Conservation (phyloP, 1,140 invertebrate genomes). For the Pachyrhynchus sulphureomaculatus region DNA sequence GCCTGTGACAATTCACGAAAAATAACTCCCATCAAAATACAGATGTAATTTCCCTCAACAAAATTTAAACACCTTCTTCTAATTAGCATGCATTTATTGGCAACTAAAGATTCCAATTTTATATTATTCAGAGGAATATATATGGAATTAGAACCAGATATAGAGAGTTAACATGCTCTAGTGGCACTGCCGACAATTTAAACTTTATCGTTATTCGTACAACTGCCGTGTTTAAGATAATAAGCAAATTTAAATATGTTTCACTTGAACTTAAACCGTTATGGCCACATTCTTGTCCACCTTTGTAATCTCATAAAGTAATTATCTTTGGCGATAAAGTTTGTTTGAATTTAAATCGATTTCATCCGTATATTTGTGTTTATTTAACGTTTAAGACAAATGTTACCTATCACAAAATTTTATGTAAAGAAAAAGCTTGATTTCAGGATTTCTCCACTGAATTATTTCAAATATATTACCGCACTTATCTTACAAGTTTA, state of each 20-base stretch:
- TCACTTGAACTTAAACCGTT: neutral
- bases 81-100: neutral
- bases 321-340: neutral
- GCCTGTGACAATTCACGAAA: too few relatives aligned
- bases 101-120: neutral
- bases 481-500: too few relatives aligned
- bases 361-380: too few relatives aligned
- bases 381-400: too few relatives aligned
- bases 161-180: slow-evolving; percentile 1
- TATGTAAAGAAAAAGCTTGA: too few relatives aligned
- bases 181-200: neutral
- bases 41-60: too few relatives aligned
- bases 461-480: too few relatives aligned
- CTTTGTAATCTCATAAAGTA: neutral
- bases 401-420: too few relatives aligned
- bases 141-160: neutral
- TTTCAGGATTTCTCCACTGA: too few relatives aligned
- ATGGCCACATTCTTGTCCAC: slow-evolving; percentile 1
- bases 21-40: too few relatives aligned
- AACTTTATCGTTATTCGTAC: slow-evolving; percentile 4
- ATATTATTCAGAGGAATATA: neutral
- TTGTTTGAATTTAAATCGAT: too few relatives aligned
- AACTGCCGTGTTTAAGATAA: slow-evolving; percentile 12
- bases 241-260: neutral
- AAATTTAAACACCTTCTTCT: neutral